Evolutionary conservation across 2,113 vertebrate genomes (phyloP).

Genomic region (Ageneiosus marmoratus): DNA sequence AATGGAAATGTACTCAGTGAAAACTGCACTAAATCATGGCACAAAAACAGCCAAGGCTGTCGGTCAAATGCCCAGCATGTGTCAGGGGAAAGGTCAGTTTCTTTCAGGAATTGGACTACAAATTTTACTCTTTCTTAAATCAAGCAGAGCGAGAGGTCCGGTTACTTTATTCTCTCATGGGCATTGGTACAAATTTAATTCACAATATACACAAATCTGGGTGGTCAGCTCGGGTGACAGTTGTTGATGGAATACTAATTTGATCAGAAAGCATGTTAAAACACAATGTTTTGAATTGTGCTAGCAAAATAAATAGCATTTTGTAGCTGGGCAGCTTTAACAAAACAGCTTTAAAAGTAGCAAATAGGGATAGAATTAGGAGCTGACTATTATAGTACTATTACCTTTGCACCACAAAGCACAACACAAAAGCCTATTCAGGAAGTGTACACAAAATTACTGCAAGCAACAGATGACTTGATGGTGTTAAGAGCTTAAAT

Average conservation of each 20-base stretch:
- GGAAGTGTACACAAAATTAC: neutral
- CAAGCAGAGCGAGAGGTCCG: conserved; percentile 34
- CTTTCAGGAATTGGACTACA: conserved; percentile 54
- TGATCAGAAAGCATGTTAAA: neutral
- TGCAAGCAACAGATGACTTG: neutral
- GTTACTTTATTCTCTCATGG: conserved; percentile 10
- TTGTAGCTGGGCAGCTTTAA: neutral
- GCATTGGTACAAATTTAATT: conserved; percentile 32
- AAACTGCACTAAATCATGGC: conserved; percentile 39
- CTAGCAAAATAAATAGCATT: neutral
- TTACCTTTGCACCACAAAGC: neutral
- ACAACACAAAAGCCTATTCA: neutral
- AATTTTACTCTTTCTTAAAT: conserved; percentile 51
- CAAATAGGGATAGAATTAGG: neutral
- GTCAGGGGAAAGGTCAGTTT: conserved; percentile 60
- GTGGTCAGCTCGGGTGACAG: neutral
- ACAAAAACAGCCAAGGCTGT: conserved; percentile 41
- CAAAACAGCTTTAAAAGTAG: neutral
- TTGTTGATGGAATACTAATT: neutral
- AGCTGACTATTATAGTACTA: neutral
- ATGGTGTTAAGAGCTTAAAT: neutral
- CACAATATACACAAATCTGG: neutral
- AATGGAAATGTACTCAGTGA: conserved; percentile 48
- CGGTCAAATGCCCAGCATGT: conserved; percentile 58
- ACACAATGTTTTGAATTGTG: neutral